These are phyloP conservation scores for Onychostruthus taczanowskii DNA, from an alignment of 2,113 vertebrate species.

Conservation along the genomic window DNA sequence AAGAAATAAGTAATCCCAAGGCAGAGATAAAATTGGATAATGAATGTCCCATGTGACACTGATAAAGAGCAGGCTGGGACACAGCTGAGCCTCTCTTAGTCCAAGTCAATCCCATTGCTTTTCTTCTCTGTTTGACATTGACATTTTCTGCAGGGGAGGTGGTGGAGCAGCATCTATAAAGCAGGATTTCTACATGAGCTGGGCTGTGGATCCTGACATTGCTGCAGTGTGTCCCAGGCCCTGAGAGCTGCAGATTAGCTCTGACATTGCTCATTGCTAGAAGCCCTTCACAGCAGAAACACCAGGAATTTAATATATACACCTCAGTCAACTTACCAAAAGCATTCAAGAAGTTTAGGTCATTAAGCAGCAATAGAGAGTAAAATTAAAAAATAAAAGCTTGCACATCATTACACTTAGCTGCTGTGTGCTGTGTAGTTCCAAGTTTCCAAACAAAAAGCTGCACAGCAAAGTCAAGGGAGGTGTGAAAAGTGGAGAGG, in stretches of 20 bases:
- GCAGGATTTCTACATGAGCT: neutral
- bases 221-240: neutral
- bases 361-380: constrained; percentile 29
- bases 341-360: constrained; percentile 19
- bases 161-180: neutral
- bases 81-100: neutral
- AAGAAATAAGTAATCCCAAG: neutral
- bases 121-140: neutral
- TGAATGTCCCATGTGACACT: neutral
- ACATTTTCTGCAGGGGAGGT: neutral
- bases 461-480: neutral
- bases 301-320: neutral
- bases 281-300: constrained; percentile 24
- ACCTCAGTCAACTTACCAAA: constrained; percentile 34
- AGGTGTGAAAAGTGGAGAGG: neutral
- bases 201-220: neutral
- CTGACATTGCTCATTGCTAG: neutral
- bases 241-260: neutral
- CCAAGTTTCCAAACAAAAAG: neutral
- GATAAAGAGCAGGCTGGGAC: neutral
- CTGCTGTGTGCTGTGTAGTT: neutral
- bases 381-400: neutral
- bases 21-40: neutral
- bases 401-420: neutral
- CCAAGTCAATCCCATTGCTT: neutral